Evolutionary conservation across 2,888 invertebrate genomes (phyloP), one percentile per base, ranked within the genome.

Genomic region (Diarsia brunnea): DNA sequence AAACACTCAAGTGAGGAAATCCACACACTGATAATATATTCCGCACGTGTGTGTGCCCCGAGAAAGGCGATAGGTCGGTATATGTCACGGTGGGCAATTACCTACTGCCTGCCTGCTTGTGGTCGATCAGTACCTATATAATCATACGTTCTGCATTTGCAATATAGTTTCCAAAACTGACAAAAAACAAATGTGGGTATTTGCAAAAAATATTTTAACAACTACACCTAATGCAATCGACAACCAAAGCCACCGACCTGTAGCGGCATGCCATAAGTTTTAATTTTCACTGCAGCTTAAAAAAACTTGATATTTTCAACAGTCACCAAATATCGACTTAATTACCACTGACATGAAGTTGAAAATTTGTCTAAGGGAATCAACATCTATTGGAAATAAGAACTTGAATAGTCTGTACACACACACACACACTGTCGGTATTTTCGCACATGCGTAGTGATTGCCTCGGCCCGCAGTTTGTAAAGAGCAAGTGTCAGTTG

Each of bases 51-150:
- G 45, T 43, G 55, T 24, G 79, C 73, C 67, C 66, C 67, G 73
- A 77, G 86, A 85, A 86, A 86, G 78, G 83, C 76, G 76, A 85
- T 79, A 78, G 85, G 72, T 81, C 77, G 55, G 43, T 78, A 53
- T 71, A 84, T 84, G 75, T 74, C 74, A 79, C 72, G 63, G 76
- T 69, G 77, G 71, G 64, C 85, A 80, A 86, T 85, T 86, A 85
- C 78, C 49, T 63, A 67, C 71, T 74, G 43, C 70, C 19, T 74
- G 67, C 53, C 43, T 69, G 27, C 14, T 67, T 73, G 74, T 75
- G 77, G 77, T 73, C 61, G 66, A 68, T 64, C 68, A 73, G 16
- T 69, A 10, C n/a, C 38, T 19, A n/a, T 7, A 21, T 61, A 61
- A n/a, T n/a, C n/a, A n/a, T n/a, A n/a, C n/a, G n/a, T 4, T 7